Base-by-base conservation (phyloP, 2,888 invertebrate species). In the Phragmatobia fuliginosa region DNA sequence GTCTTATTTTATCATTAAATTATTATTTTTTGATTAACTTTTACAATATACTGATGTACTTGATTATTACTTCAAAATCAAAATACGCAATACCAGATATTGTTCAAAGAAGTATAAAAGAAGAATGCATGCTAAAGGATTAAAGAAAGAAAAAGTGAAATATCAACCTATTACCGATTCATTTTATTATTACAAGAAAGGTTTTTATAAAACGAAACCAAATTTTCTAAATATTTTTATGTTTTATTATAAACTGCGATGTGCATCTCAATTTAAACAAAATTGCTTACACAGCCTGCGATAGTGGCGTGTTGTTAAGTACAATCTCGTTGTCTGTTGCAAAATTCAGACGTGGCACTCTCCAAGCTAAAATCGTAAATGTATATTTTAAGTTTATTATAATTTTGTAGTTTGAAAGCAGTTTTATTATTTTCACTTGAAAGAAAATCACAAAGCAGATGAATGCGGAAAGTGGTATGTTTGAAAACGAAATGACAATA, bases 321-420 rank as follows among this genome's bases (percentile, higher is more conserved):
- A 49, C 68, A 41, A 41, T 38, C 58, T 31, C 41, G 58, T 58
- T 41, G 16, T 45, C 28, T 62, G 58, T 25, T 28, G 45, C 28
- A 66, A n/a, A 66, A 66, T 66, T 59, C 66, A 36, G 66, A 66
- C 66, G 41, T n/a, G 25, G 21, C 66, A 58, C 66, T 66, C 58
- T 66, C 18, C 21, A 36, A 56, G 41, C 59, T 16, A 21, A 65
- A 31, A 31, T 32, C 36, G 38, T 8, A 32, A 60, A 60, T 38
- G 41, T 36, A 41, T 59, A 56, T 31, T 38, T 58, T 66, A 28
- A 59, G 41, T 31, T 66, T 59, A 31, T 60, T n/a, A 11, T 2
- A 32, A 33, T 41, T 59, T 58, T 41, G 14, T 59, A 31, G 58
- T 6, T 45, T 56, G 21, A 25, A 56, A 41, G 66, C 3, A 59